A percentile compares a stretch with the other conserved stretches of the same genome.
Evolutionary conservation across 2,113 vertebrate species (phyloP).

Genomic region (Amblyopsis rosae): DNA sequence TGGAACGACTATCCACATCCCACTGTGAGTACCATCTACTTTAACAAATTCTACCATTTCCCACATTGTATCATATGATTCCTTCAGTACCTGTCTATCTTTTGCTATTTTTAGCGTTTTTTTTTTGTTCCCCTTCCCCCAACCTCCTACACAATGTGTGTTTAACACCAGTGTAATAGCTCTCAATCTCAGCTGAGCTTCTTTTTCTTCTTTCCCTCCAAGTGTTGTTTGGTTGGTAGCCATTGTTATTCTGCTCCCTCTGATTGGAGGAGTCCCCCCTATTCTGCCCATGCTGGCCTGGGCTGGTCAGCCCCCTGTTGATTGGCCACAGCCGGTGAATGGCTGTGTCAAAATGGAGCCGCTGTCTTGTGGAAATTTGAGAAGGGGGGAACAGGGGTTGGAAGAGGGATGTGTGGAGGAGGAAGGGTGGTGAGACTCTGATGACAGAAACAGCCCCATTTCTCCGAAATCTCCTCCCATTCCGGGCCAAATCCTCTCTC

Average conservation of each 20-base stretch:
- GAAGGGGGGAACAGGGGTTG: constrained; percentile 30
- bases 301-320: constrained; percentile 19
- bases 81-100: constrained; percentile 23
- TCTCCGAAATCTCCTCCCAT: constrained; percentile 70
- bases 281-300: constrained; percentile 27
- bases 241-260: constrained; percentile 60
- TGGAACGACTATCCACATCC: constrained; percentile 71
- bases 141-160: constrained; percentile 21
- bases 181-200: constrained; percentile 43
- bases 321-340: constrained; percentile 29
- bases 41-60: constrained; percentile 44
- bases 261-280: constrained; percentile 49
- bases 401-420: constrained; percentile 33
- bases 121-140: constrained; percentile 3
- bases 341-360: constrained; percentile 44
- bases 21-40: constrained; percentile 75
- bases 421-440: constrained; percentile 38
- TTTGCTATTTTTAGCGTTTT: background rate
- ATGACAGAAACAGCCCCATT: constrained; percentile 66
- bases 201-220: constrained; percentile 57
- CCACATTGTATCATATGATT: constrained; percentile 18
- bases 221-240: constrained; percentile 54
- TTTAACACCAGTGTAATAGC: constrained; percentile 36
- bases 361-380: constrained; percentile 41
- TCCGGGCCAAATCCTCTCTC: constrained; percentile 30